phyloP scores from a whole-genome alignment of 2,888 invertebrate genomes.

The Stenichneumon culpator region DNA sequence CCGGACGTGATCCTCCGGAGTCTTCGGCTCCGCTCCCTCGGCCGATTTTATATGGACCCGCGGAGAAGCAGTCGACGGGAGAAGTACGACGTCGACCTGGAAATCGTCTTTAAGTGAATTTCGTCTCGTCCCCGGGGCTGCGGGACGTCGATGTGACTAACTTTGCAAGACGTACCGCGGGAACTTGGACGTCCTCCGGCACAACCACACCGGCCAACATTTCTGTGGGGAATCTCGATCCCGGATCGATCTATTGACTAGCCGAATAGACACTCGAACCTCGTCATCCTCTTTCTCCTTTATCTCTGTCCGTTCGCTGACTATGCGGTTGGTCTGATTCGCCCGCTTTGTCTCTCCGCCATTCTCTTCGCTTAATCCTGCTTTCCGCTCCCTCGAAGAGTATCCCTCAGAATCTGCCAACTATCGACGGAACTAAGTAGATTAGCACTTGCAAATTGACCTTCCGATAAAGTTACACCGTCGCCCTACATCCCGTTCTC shows the following conservation, averaged over 20 bases:
- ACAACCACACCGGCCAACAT: constrained; percentile 21
- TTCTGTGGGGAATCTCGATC: constrained; percentile 39
- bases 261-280: not conserved
- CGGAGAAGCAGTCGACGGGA: constrained; percentile 44
- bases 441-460: constrained; percentile 66
- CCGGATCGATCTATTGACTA: not conserved
- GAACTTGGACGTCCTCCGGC: constrained; percentile 61
- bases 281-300: constrained; percentile 32
- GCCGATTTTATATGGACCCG: constrained; percentile 23
- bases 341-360: not conserved
- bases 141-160: constrained; percentile 67
- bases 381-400: constrained; percentile 2
- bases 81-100: constrained; percentile 57
- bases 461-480: constrained; percentile 34
- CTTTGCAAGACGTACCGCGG: constrained; percentile 60
- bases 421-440: constrained; percentile 60
- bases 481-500: constrained; percentile 3
- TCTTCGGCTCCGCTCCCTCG: constrained; percentile 19
- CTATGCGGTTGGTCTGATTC: constrained; percentile 25
- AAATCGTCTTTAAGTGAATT: constrained; percentile 70
- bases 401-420: constrained; percentile 42
- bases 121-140: constrained; percentile 59
- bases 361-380: not conserved
- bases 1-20: constrained; percentile 49
- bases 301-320: constrained; percentile 29